These are phyloP conservation scores for Brachycybe producta DNA, from an alignment of 2,888 invertebrate genomes.

Conservation along the genomic window DNA sequence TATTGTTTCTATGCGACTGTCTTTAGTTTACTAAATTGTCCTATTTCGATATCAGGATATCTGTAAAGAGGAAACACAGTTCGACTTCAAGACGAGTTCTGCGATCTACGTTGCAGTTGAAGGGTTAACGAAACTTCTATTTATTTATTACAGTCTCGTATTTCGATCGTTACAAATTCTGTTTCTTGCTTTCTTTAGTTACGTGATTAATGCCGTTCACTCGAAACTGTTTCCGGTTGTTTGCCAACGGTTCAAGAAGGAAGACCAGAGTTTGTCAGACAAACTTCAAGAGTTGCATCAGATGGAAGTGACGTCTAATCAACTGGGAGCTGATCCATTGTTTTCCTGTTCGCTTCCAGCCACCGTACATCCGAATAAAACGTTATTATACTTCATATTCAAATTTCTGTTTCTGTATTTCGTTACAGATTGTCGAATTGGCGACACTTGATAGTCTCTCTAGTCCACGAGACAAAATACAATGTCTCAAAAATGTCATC, in stretches of 20 bases:
- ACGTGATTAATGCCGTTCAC: conserved; percentile 28
- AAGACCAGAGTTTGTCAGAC: conserved; percentile 25
- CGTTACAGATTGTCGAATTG: conserved; percentile 28
- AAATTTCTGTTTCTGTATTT: not conserved
- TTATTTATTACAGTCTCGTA: not conserved
- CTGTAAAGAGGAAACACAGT: not conserved
- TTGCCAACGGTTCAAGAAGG: conserved; percentile 24
- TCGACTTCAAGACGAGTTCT: not conserved
- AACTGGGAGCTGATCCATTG: conserved; percentile 27
- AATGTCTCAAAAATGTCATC: conserved; percentile 29
- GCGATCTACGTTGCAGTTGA: not conserved
- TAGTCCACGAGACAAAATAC: conserved; percentile 30
- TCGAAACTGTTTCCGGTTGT: conserved; percentile 29
- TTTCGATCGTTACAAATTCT: not conserved
- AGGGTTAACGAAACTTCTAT: not conserved
- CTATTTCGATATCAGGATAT: conserved; percentile 6
- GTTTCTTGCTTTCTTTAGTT: conserved; percentile 24
- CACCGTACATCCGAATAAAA: conserved; percentile 27
- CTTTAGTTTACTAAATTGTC: not conserved
- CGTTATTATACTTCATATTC: too few relatives aligned
- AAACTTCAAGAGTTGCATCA: conserved; percentile 25
- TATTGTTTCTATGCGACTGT: not conserved
- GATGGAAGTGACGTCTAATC: conserved; percentile 26
- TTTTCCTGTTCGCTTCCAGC: conserved; percentile 30
- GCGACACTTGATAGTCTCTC: conserved; percentile 27